These are phyloP conservation scores for Sarcophaga bullata DNA, from an alignment of 1,140 invertebrate species.

Conservation along the genomic window DNA sequence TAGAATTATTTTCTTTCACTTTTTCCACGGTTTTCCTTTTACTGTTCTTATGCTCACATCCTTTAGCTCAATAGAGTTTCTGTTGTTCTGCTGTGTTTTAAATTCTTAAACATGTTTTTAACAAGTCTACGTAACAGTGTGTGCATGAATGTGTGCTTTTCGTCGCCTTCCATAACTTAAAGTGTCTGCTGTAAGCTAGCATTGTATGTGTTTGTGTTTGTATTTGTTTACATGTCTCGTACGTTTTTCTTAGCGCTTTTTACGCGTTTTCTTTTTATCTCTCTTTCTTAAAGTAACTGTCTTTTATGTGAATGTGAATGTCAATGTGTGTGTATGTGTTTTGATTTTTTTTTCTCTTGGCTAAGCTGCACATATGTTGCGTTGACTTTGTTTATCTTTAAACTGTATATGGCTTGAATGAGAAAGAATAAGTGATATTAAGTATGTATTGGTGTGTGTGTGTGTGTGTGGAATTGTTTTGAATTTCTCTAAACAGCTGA, in stretches of 20 bases:
- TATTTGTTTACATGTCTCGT: constrained; percentile 7
- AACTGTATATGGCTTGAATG: too few species aligned
- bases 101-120: background rate
- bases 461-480: background rate
- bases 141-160: background rate
- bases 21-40: background rate
- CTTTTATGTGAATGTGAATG: background rate
- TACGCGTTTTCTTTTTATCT: constrained; percentile 4
- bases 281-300: constrained; percentile 3
- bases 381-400: too few species aligned
- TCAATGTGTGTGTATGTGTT: too few species aligned
- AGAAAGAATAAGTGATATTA: too few species aligned
- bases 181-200: background rate
- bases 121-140: too few species aligned
- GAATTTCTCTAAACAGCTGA: constrained; percentile 9
- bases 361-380: too few species aligned
- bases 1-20: background rate
- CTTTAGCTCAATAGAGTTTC: background rate
- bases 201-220: too few species aligned
- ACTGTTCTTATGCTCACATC: background rate
- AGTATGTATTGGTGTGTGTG: background rate
- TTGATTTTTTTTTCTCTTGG: too few species aligned
- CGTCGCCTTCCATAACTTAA: background rate
- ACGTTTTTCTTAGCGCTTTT: constrained; percentile 1
- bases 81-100: background rate